These are phyloP conservation scores for Notamacropus eugenii DNA, from an alignment of 2,797 vertebrate genomes.

Conservation along the genomic window DNA sequence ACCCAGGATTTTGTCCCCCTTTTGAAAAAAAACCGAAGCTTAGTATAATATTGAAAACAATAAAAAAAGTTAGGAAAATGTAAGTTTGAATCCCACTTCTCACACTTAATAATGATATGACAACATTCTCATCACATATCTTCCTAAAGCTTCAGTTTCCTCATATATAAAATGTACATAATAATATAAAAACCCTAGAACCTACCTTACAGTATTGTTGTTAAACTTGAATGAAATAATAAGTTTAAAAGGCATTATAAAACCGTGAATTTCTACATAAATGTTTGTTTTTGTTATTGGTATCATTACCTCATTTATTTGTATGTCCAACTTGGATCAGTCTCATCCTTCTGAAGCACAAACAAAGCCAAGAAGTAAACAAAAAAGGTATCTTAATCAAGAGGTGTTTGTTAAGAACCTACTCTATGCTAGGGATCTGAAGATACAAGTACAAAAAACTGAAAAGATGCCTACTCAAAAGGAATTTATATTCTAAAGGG, in stretches of 20 bases:
- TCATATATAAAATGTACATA: neutral
- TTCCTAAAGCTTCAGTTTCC: neutral
- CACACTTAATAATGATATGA: neutral
- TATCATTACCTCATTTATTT: neutral
- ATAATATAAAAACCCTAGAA: neutral
- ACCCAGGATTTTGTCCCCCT: neutral
- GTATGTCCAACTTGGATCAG: neutral
- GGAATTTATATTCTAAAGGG: neutral
- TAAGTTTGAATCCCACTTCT: neutral
- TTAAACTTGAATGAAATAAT: no score
- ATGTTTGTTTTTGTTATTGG: neutral
- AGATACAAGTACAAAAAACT: neutral
- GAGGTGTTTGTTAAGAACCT: neutral
- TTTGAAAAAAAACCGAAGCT: neutral
- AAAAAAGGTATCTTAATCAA: neutral
- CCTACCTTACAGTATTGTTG: no score
- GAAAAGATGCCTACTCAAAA: neutral
- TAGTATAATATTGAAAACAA: neutral
- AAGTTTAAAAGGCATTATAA: neutral
- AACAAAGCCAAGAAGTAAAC: neutral
- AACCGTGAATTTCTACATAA: neutral
- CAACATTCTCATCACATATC: neutral
- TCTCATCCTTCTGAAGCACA: neutral
- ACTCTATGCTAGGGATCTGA: neutral
- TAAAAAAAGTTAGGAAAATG: neutral